phyloP scores from a whole-genome alignment of 2,888 invertebrate species.

The Diplolepis rosae region DNA sequence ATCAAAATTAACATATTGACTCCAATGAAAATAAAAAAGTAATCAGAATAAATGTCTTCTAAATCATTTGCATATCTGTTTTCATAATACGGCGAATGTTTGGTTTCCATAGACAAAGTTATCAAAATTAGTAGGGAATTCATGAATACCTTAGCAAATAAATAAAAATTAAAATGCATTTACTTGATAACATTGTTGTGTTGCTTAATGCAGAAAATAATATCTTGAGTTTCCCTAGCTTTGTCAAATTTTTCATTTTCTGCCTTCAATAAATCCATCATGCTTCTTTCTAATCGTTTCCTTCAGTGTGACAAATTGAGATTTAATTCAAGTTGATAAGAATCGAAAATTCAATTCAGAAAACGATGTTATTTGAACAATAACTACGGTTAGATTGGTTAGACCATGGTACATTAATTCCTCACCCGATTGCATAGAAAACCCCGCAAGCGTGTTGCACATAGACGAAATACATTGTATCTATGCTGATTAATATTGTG shows the following conservation, averaged over 20 bases:
- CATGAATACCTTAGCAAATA: too few relatives aligned
- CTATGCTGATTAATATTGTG: constrained; percentile 28
- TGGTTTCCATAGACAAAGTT: too few relatives aligned
- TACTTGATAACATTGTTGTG: constrained; percentile 4
- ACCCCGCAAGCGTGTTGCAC: constrained; percentile 39
- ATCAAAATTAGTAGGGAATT: too few relatives aligned
- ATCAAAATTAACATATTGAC: constrained; percentile 34
- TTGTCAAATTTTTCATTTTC: neutral
- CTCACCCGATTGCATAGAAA: constrained; percentile 38
- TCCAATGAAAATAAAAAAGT: constrained; percentile 23
- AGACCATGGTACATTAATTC: neutral
- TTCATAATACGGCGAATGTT: too few relatives aligned
- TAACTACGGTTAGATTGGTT: too few relatives aligned
- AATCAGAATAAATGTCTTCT: constrained; percentile 14
- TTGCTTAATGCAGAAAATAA: neutral
- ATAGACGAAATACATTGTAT: constrained; percentile 36
- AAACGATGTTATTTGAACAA: too few relatives aligned
- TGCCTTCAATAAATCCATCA: neutral
- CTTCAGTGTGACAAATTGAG: neutral
- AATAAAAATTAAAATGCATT: too few relatives aligned
- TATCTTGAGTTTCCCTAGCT: neutral
- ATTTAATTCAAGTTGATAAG: too few relatives aligned
- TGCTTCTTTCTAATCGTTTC: neutral
- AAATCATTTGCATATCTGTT: constrained; percentile 16
- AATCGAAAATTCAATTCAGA: too few relatives aligned